phyloP scores from a whole-genome alignment of 1,140 invertebrate species.

The Helicoverpa zea region DNA sequence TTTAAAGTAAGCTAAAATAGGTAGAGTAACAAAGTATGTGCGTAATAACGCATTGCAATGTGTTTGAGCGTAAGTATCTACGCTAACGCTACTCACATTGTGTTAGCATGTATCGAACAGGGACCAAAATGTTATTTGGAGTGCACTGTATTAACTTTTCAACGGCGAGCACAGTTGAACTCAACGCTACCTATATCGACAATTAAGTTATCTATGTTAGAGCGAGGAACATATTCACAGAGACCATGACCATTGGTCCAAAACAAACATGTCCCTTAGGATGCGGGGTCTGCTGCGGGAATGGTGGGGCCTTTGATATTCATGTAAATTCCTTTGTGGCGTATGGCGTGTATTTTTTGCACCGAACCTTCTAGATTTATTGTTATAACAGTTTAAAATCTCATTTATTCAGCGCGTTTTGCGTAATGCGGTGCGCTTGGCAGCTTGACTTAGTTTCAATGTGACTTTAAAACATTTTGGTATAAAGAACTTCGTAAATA shows the following conservation, averaged over 20 bases:
- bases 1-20: too few species aligned
- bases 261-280: constrained; percentile 21
- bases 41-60: too few species aligned
- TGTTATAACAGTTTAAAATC: constrained; percentile 14
- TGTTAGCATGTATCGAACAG: too few species aligned
- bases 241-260: constrained; percentile 14
- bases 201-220: background rate
- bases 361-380: constrained; percentile 5
- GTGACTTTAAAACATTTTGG: constrained; percentile 6
- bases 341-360: background rate
- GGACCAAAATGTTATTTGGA: too few species aligned
- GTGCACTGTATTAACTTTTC: background rate
- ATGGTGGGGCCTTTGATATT: too few species aligned
- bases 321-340: background rate
- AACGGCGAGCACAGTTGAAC: background rate
- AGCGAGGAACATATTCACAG: background rate
- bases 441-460: background rate
- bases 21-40: too few species aligned
- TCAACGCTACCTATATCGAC: constrained; percentile 6
- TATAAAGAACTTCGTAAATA: background rate
- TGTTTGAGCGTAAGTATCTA: too few species aligned
- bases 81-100: background rate
- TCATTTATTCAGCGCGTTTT: constrained; percentile 18
- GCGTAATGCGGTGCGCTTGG: constrained; percentile 4
- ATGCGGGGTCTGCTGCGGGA: background rate